A percentile compares a stretch with the other conserved stretches of the same genome.
Conservation (phyloP, 2,797 vertebrate genomes). For the Botia kubotai region DNA sequence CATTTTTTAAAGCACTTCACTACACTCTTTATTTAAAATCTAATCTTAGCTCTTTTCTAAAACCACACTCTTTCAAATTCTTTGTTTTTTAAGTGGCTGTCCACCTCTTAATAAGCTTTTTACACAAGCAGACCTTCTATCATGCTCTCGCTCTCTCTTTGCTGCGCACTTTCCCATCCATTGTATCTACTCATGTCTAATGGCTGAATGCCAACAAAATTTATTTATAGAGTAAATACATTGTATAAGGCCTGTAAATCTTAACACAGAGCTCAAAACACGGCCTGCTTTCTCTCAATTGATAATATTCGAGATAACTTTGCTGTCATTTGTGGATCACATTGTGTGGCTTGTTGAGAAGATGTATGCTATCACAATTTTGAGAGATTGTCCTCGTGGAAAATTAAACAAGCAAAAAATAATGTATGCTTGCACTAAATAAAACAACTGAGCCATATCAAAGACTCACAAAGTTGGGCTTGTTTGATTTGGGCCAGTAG, state of each 20-base stretch:
- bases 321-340: not conserved
- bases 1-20: slow-evolving; percentile 17
- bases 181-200: slow-evolving; percentile 51
- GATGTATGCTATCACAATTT: too few species aligned
- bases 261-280: slow-evolving; percentile 37
- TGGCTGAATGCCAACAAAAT: slow-evolving; percentile 57
- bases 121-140: not conserved
- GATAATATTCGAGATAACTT: not conserved
- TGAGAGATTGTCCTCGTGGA: too few species aligned
- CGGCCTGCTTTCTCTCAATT: not conserved
- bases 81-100: slow-evolving; percentile 42
- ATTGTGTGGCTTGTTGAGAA: too few species aligned
- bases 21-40: not conserved
- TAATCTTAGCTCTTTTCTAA: slow-evolving; percentile 6
- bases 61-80: slow-evolving; percentile 7
- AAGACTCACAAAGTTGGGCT: not conserved
- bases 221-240: slow-evolving; percentile 54
- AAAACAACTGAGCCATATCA: too few species aligned
- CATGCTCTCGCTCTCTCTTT: slow-evolving; percentile 32
- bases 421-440: too few species aligned
- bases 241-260: slow-evolving; percentile 47
- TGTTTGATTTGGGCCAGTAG: not conserved
- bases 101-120: slow-evolving; percentile 18
- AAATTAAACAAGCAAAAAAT: not conserved
- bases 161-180: slow-evolving; percentile 54